A percentile compares a stretch with the other conserved stretches of the same genome.
These are phyloP conservation scores for Vulpes lagopus DNA, from an alignment of 2,113 vertebrate species.

Conservation along the genomic window DNA sequence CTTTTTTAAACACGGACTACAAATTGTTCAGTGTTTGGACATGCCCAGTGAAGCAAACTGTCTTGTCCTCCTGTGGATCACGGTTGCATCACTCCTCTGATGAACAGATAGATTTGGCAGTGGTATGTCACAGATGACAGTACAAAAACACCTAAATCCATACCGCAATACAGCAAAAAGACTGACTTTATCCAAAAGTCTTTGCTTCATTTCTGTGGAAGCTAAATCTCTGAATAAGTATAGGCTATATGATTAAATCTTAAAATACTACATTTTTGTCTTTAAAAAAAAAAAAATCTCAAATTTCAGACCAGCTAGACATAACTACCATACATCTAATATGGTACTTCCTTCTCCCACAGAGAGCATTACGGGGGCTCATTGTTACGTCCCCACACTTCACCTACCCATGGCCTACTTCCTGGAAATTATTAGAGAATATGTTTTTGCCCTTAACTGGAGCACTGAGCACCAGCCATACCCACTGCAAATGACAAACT, in stretches of 20 bases:
- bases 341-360: not conserved
- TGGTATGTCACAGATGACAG: not conserved
- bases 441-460: no score
- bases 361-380: not conserved
- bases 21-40: not conserved
- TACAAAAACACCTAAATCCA: not conserved
- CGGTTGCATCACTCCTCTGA: not conserved
- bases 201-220: not conserved
- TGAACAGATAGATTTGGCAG: not conserved
- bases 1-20: not conserved
- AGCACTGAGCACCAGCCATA: not conserved
- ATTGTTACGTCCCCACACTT: not conserved
- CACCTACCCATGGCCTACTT: not conserved
- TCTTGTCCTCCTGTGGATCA: accelerated
- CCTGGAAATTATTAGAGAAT: not conserved
- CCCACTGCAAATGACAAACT: no score
- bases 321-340: not conserved
- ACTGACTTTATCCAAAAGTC: not conserved
- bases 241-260: not conserved
- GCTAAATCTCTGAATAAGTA: not conserved
- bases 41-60: not conserved
- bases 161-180: not conserved
- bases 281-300: not conserved
- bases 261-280: not conserved
- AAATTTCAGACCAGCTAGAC: not conserved